Evolutionary conservation across 2,888 invertebrate genomes (phyloP), one percentile per base, ranked within the genome.

Genomic region (Drosophila fulvimacula): DNA sequence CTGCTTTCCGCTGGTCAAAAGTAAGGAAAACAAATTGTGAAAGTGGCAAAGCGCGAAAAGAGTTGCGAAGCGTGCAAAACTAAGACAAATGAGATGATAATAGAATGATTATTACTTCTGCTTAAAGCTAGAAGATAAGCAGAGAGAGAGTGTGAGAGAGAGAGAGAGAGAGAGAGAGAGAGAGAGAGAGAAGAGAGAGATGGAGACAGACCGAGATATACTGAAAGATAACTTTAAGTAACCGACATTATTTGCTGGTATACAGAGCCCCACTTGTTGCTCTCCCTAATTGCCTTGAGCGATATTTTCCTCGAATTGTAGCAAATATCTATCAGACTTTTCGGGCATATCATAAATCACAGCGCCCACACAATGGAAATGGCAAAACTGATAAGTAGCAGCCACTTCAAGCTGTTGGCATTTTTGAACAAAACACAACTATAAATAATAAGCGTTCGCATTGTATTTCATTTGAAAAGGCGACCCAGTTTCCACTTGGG

Each of bases 21-120:
- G 72, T 83, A 77, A 83, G 78, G 71, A 75, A 77, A 82, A 83
- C 81, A 81, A 83, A 85, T 82, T 81, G 85, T 82, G 81, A 69
- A 83, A 81, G 71, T 85, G 79, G 69, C 65, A 78, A 72, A 82
- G 82, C 81, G 79, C 81, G 81, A 83, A 84, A 80, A 76, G 82
- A 79, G 82, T 76, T 75, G 57, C 57, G 51, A 55, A 71, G 69
- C 69, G 61, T 80, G 69, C 46, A 70, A 81, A 81, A 83, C 85
- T 75, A 82, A 83, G 85, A 83, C 79, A 83, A 83, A 83, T 85
- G 85, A 75, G 77, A 71, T 66, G 81, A 77, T 83, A 83, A 85
- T 83, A 73, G 82, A 75, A 62, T 62, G 68, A 67, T 75, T 71
- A 82, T 83, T 81, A 79, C 44, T 84, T 69, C 70, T 66, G 55